Evolutionary conservation across 2,113 vertebrate species (phyloP), one percentile per base, ranked within the genome.

Genomic region (Gavia stellata): DNA sequence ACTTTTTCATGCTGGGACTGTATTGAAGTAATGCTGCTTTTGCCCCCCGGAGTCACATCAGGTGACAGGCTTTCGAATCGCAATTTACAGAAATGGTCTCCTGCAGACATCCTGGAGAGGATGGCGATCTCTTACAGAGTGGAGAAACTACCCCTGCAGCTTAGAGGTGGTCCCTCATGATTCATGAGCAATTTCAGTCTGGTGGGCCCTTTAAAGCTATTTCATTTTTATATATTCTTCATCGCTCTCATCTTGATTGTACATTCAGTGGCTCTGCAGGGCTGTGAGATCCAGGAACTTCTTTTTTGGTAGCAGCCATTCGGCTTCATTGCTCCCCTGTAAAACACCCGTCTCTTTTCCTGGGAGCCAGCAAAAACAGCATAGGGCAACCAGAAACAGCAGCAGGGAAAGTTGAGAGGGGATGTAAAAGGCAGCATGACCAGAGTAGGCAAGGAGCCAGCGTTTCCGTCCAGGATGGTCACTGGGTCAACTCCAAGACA

Each of bases 11-110:
- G 72, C 72, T 92, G 88, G 66, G 83, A 61, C 40, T 75, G 72
- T 28, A 49, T 7, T 67, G 65, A 86, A 92, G 81, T 85, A 91
- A 42, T 28, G 28, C 44, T 71, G 50, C 25, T 84, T 92, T 90
- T 96, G 40, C 65, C 31, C n/a, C 63, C 58, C 3, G 3, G 68
- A 88, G 61, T 74, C 40, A 13, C 86, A 94, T 75, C 65, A 88
- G 83, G 68, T 78, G 94, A 65, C 65, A 68, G 52, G 10, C 40
- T 86, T 93, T 94, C 0, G 1, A 84, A 81, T 34, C 0, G 1
- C 75, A 91, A 42, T 94, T 97, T 94, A 87, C 44, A 89, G 86
- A 89, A 96, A 68, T 50, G n/a, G 18, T 74, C 18, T 84, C 47
- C 61, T 74, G 83, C 61, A 72, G 89, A 45, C 8, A 10, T 90